Conservation (phyloP, 2,797 vertebrate genomes). For the Syncerus caffer region DNA sequence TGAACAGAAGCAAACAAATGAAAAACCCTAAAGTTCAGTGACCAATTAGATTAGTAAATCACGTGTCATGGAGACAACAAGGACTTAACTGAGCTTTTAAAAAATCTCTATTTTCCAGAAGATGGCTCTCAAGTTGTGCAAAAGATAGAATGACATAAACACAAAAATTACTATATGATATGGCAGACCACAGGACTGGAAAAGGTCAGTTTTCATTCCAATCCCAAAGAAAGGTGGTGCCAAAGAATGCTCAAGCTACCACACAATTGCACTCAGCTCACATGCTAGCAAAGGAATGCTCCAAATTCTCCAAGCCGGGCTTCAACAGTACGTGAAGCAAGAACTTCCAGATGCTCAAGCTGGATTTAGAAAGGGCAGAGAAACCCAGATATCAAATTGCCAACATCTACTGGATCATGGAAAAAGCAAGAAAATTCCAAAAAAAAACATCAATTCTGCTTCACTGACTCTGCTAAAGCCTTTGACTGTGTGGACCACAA, state of each 20-base stretch:
- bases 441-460: neutral
- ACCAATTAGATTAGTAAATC: neutral
- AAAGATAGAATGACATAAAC: neutral
- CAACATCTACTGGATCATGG: neutral
- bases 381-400: neutral
- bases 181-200: neutral
- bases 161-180: neutral
- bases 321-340: neutral
- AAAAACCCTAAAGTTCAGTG: neutral
- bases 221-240: neutral
- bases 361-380: neutral
- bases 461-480: neutral
- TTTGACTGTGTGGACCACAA: neutral
- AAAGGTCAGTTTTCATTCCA: neutral
- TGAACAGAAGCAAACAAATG: neutral
- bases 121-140: neutral
- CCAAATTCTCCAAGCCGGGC: neutral
- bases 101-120: neutral
- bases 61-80: fast-evolving
- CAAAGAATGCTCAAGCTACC: neutral
- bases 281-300: neutral
- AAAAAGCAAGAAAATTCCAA: neutral
- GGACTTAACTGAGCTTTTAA: neutral
- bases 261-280: neutral
- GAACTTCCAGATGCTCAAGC: neutral